Evolutionary conservation across 2,888 invertebrate species (phyloP).

Genomic region (Acronicta aceris): DNA sequence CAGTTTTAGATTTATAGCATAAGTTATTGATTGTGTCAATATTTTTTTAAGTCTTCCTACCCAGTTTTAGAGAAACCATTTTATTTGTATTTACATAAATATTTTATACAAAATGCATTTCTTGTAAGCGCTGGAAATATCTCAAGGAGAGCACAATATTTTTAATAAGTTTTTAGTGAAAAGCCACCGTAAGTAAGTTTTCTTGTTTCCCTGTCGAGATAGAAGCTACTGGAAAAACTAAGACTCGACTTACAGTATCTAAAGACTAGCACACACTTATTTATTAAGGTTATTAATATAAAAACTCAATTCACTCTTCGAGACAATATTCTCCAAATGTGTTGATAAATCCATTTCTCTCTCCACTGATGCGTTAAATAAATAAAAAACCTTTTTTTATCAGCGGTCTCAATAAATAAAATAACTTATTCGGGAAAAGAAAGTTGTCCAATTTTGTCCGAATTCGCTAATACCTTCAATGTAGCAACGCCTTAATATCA

Average conservation of each 20-base stretch:
- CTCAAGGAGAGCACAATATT: constrained; percentile 29
- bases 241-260: constrained; percentile 6
- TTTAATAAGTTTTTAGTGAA: constrained; percentile 31
- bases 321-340: constrained; percentile 31
- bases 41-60: too few species aligned
- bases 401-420: constrained; percentile 35
- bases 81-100: background rate
- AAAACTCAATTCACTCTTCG: constrained; percentile 30
- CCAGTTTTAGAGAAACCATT: too few species aligned
- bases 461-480: constrained; percentile 46
- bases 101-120: background rate
- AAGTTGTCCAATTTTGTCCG: constrained; percentile 46
- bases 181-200: constrained; percentile 49
- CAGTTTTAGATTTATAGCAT: too few species aligned
- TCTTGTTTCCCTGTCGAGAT: constrained; percentile 41
- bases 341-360: constrained; percentile 38
- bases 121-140: constrained; percentile 1
- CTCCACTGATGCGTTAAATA: constrained; percentile 40
- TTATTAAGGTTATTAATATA: constrained; percentile 22
- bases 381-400: constrained; percentile 40
- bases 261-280: constrained; percentile 37
- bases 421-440: constrained; percentile 40
- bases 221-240: constrained; percentile 47
- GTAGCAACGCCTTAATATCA: constrained; percentile 52
- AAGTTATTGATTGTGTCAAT: too few species aligned